phyloP scores from a whole-genome alignment of 1,140 invertebrate genomes.

The Metopolophium dirhodum region DNA sequence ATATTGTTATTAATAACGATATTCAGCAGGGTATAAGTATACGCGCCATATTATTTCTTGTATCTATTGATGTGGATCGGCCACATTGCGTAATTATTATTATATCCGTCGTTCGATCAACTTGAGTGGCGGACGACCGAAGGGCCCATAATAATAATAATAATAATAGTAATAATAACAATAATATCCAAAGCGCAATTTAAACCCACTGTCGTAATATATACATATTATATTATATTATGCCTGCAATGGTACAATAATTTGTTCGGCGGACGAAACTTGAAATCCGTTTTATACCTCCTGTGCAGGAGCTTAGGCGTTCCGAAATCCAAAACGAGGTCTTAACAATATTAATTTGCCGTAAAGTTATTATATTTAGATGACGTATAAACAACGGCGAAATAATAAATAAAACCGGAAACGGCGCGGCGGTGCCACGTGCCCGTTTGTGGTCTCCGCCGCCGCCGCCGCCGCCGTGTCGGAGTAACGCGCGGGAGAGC shows the following conservation, averaged over 20 bases:
- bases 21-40: background rate
- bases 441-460: background rate
- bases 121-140: too few relatives aligned
- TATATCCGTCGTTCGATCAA: background rate
- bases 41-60: background rate
- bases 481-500: background rate
- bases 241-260: background rate
- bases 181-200: background rate
- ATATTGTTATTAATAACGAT: constrained; percentile 5
- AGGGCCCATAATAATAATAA: background rate
- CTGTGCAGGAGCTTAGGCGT: background rate
- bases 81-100: background rate
- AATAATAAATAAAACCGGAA: background rate
- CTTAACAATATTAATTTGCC: background rate
- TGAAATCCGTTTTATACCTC: background rate
- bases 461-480: background rate
- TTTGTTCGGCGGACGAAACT: background rate
- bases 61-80: background rate
- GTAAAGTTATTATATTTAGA: background rate
- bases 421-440: too few relatives aligned
- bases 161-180: background rate
- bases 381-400: background rate
- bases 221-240: background rate
- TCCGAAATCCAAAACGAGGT: background rate
- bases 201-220: background rate